Conservation (phyloP, 2,113 vertebrate genomes). For the Amphiprion percula region DNA sequence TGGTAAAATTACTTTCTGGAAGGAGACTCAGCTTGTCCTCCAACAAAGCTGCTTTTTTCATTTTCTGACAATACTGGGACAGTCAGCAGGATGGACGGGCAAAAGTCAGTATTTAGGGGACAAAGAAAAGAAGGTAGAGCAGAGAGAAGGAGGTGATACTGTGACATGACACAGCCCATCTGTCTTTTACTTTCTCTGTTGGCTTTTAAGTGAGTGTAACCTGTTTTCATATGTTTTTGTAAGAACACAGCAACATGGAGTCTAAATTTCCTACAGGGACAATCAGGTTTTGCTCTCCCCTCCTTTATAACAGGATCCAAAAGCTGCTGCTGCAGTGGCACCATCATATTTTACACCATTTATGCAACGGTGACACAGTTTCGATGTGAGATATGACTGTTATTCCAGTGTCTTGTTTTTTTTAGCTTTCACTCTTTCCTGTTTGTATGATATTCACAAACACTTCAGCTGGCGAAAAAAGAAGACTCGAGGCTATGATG, state of each 20-base stretch:
- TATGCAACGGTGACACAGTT: not conserved
- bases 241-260: not conserved
- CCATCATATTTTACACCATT: conserved; percentile 9
- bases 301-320: not conserved
- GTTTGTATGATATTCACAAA: not conserved
- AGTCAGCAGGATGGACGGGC: conserved; percentile 8
- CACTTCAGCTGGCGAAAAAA: not conserved
- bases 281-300: conserved; percentile 2
- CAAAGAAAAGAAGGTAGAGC: conserved; percentile 30
- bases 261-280: conserved; percentile 15
- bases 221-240: conserved; percentile 1
- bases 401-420: conserved; percentile 9
- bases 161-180: conserved; percentile 13
- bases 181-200: conserved; percentile 3
- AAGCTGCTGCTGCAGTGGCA: not conserved
- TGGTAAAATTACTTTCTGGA: conserved; percentile 16
- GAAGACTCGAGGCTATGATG: not conserved
- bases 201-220: not conserved
- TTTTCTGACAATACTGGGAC: conserved; percentile 20
- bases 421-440: not conserved
- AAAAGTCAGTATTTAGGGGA: conserved; percentile 44
- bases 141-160: conserved; percentile 1
- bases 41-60: conserved; percentile 3
- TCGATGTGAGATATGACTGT: conserved; percentile 1
- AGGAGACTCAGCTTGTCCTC: conserved; percentile 21